Conservation (phyloP, 2,888 invertebrate species). For the Anaspis maculata region DNA sequence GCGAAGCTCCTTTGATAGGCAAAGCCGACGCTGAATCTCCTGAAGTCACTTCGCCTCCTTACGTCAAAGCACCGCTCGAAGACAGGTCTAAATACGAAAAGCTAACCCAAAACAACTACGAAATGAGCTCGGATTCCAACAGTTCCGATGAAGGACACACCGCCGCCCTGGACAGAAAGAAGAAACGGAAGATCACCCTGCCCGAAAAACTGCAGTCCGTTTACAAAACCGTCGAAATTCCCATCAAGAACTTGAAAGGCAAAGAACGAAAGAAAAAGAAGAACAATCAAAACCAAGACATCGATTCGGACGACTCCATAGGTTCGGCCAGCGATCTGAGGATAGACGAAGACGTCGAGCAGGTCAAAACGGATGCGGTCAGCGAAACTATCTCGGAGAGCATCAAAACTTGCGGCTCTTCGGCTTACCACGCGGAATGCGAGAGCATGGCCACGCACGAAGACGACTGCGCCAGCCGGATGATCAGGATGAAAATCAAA, state of each 20-base stretch:
- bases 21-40: constrained; percentile 33
- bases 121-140: constrained; percentile 48
- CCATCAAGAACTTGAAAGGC: constrained; percentile 33
- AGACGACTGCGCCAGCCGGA: constrained; percentile 48
- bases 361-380: constrained; percentile 35
- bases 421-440: constrained; percentile 64
- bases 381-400: constrained; percentile 54
- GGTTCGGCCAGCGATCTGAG: constrained; percentile 65
- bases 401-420: constrained; percentile 58
- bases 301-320: constrained; percentile 59
- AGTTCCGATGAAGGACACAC: constrained; percentile 35
- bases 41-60: constrained; percentile 41
- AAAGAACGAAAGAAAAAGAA: constrained; percentile 33
- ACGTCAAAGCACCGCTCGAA: constrained; percentile 56
- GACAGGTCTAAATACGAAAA: constrained; percentile 75
- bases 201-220: constrained; percentile 49
- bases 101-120: constrained; percentile 52
- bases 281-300: constrained; percentile 51
- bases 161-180: constrained; percentile 37
- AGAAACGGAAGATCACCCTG: constrained; percentile 40
- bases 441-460: constrained; percentile 59
- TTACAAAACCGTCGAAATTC: constrained; percentile 45
- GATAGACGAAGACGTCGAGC: constrained; percentile 44
- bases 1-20: constrained; percentile 40
- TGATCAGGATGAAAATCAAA: constrained; percentile 44